Conservation (phyloP, 2,888 invertebrate species). For the Aporophyla lueneburgensis region DNA sequence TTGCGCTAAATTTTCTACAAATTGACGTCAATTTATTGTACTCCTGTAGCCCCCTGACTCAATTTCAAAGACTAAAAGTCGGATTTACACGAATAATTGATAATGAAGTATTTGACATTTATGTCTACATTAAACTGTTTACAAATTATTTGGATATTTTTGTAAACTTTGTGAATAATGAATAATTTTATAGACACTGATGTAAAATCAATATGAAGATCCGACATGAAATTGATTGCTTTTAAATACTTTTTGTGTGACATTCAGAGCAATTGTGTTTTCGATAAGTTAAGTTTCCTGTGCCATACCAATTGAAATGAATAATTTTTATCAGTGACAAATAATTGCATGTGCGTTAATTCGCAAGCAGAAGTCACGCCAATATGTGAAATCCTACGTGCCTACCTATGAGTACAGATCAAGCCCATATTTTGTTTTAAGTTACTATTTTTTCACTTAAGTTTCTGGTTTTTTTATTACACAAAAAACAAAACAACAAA, state of each 20-base stretch:
- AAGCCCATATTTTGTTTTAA: constrained; percentile 64
- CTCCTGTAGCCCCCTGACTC: constrained; percentile 47
- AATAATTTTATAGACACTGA: constrained; percentile 55
- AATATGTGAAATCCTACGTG: constrained; percentile 64
- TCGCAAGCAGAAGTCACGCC: constrained; percentile 62
- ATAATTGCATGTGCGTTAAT: constrained; percentile 59
- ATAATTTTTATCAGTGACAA: constrained; percentile 64
- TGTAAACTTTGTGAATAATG: constrained; percentile 46
- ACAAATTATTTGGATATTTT: constrained; percentile 62
- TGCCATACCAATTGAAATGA: constrained; percentile 78
- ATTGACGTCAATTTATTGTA: constrained; percentile 34
- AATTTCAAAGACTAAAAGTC: constrained; percentile 56
- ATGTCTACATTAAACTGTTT: constrained; percentile 56
- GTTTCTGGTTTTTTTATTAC: constrained; percentile 65
- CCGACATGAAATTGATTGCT: constrained; percentile 62
- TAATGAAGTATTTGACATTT: constrained; percentile 58
- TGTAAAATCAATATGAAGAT: constrained; percentile 57
- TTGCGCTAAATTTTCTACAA: constrained; percentile 46
- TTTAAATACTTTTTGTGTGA: constrained; percentile 67
- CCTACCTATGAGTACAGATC: constrained; percentile 70
- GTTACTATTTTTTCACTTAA: constrained; percentile 66
- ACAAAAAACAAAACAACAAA: constrained; percentile 62
- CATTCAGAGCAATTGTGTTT: constrained; percentile 72
- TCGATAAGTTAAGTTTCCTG: constrained; percentile 76
- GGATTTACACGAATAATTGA: constrained; percentile 52